These are phyloP conservation scores for Thripadectes ignobilis DNA, from an alignment of 2,797 vertebrate genomes.

Conservation along the genomic window DNA sequence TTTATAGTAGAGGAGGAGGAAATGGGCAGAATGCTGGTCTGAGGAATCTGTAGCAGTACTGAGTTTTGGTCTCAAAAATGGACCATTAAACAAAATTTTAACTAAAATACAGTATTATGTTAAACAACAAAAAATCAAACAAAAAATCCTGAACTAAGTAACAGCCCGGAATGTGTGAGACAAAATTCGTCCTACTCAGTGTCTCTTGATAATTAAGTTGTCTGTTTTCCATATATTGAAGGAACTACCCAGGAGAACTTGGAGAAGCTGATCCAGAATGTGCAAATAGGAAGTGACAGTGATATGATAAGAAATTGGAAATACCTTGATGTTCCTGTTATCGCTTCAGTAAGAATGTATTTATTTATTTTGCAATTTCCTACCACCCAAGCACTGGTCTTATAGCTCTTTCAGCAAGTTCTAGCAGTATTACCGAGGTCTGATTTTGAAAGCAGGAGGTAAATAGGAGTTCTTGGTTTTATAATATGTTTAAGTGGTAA, in stretches of 20 bases:
- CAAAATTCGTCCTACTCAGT: background rate
- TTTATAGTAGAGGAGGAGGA: background rate
- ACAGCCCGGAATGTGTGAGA: background rate
- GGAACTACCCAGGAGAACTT: slow-evolving; percentile 96
- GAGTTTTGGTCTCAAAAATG: background rate
- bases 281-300: slow-evolving; percentile 88
- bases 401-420: background rate
- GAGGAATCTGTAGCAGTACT: background rate
- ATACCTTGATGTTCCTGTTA: slow-evolving; percentile 89
- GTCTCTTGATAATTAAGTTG: background rate
- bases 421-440: background rate
- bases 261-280: slow-evolving; percentile 94
- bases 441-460: background rate
- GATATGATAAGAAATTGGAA: slow-evolving; percentile 96
- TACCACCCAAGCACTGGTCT: background rate
- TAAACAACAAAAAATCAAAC: background rate
- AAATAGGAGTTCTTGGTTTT: background rate
- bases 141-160: background rate
- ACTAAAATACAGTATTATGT: background rate
- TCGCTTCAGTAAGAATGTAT: slow-evolving; percentile 73
- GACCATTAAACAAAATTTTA: background rate
- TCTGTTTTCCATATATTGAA: slow-evolving; percentile 63
- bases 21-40: background rate
- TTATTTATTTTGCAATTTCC: background rate
- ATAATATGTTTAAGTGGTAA: background rate